Evolutionary conservation across 2,888 invertebrate species (phyloP).

Genomic region (Luffia ferchaultella): DNA sequence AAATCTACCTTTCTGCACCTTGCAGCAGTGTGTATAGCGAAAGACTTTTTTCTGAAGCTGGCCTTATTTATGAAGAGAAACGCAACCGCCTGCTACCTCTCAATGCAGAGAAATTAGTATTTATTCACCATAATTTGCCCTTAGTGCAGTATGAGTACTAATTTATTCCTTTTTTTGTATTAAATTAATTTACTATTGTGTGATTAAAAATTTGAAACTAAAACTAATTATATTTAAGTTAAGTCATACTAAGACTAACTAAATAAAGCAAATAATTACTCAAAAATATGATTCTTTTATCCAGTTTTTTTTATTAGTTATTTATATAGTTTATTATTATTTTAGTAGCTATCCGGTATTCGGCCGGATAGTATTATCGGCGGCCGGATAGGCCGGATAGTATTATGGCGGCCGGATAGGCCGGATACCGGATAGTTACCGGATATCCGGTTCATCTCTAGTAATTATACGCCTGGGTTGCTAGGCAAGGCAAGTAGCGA

Average conservation of each 20-base stretch:
- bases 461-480: too few species aligned
- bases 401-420: too few species aligned
- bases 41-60: not conserved
- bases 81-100: not conserved
- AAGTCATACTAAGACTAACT: not conserved
- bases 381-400: too few species aligned
- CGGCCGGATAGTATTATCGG: too few species aligned
- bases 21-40: conserved; percentile 2
- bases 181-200: not conserved
- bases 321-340: too few species aligned
- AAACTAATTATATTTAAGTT: not conserved
- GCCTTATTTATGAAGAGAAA: not conserved
- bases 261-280: not conserved
- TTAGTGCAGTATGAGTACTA: not conserved
- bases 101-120: not conserved
- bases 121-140: not conserved
- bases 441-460: too few species aligned
- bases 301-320: not conserved
- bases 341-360: too few species aligned
- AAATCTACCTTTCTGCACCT: not conserved
- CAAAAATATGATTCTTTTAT: not conserved
- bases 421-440: too few species aligned
- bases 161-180: not conserved
- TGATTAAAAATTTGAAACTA: not conserved
- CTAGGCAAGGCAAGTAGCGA: too few species aligned